These are phyloP conservation scores for Cotesia chilonis DNA, from an alignment of 1,140 invertebrate species.

Conservation along the genomic window DNA sequence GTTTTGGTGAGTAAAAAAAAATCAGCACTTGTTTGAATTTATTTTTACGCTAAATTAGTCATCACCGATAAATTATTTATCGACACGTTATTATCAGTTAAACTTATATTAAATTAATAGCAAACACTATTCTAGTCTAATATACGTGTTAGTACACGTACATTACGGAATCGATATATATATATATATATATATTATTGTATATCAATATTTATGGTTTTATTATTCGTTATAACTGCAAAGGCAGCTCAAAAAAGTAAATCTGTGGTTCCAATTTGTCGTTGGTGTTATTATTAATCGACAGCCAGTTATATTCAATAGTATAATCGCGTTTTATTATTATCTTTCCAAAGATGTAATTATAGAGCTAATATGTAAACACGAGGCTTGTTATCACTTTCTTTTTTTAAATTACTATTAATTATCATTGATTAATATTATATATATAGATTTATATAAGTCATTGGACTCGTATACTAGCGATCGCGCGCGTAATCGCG, in stretches of 20 bases:
- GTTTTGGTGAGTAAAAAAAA: neutral
- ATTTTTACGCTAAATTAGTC: too few relatives aligned
- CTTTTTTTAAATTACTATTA: slow-evolving; percentile 2
- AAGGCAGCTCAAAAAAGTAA: slow-evolving; percentile 1
- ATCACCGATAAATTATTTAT: neutral
- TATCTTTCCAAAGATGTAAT: slow-evolving; percentile 58
- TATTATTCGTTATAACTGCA: slow-evolving; percentile 6
- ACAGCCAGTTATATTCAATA: slow-evolving; percentile 20
- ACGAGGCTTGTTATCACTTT: slow-evolving; percentile 28
- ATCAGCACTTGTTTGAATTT: slow-evolving; percentile 1
- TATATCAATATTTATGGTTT: neutral
- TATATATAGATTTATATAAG: slow-evolving; percentile 12
- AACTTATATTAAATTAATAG: slow-evolving; percentile 2
- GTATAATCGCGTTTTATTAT: slow-evolving; percentile 47
- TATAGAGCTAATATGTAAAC: slow-evolving; percentile 42
- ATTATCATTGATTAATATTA: slow-evolving; percentile 18
- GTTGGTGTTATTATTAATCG: neutral
- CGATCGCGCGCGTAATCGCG: slow-evolving; percentile 6
- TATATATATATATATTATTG: neutral
- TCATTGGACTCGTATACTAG: slow-evolving; percentile 2
- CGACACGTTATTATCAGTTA: slow-evolving; percentile 13
- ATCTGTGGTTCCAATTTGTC: slow-evolving; percentile 14
- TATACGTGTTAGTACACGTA: slow-evolving; percentile 36
- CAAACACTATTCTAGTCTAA: slow-evolving; percentile 44
- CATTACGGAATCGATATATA: slow-evolving; percentile 8